Evolutionary conservation across 2,888 invertebrate species (phyloP).

Genomic region (Cephus rjabovi): DNA sequence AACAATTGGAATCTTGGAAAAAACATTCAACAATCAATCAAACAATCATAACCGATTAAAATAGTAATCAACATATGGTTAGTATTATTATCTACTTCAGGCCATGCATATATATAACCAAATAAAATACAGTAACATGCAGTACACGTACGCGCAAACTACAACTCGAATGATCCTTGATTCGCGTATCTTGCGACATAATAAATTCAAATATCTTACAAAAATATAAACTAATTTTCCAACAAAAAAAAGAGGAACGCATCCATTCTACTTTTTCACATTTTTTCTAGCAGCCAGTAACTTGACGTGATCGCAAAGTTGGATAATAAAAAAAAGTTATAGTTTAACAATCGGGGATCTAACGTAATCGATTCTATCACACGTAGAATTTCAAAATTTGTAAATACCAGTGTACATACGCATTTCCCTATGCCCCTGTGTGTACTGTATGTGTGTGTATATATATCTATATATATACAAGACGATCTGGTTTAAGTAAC

Average conservation of each 20-base stretch:
- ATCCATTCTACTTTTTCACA: neutral
- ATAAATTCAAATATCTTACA: neutral
- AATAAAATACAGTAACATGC: neutral
- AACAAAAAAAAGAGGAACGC: too few relatives aligned
- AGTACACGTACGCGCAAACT: neutral
- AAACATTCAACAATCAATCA: conserved; percentile 22
- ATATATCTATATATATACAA: neutral
- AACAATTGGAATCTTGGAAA: conserved; percentile 61
- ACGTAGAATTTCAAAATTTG: neutral
- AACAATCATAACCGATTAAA: conserved; percentile 25
- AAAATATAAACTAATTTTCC: neutral
- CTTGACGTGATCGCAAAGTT: neutral
- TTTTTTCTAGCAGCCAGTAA: neutral
- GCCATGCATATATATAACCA: conserved; percentile 27
- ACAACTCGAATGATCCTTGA: neutral
- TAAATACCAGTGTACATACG: neutral
- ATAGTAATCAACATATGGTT: neutral
- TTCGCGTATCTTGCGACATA: neutral
- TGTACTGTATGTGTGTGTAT: neutral
- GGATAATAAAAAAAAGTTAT: neutral
- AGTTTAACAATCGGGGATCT: neutral
- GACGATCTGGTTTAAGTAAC: neutral
- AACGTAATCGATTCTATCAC: neutral
- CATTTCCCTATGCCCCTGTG: neutral
- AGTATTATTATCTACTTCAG: conserved; percentile 3